A percentile compares a stretch with the other conserved stretches of the same genome.
phyloP scores from a whole-genome alignment of 2,113 vertebrate genomes.

The Ophiodon elongatus region DNA sequence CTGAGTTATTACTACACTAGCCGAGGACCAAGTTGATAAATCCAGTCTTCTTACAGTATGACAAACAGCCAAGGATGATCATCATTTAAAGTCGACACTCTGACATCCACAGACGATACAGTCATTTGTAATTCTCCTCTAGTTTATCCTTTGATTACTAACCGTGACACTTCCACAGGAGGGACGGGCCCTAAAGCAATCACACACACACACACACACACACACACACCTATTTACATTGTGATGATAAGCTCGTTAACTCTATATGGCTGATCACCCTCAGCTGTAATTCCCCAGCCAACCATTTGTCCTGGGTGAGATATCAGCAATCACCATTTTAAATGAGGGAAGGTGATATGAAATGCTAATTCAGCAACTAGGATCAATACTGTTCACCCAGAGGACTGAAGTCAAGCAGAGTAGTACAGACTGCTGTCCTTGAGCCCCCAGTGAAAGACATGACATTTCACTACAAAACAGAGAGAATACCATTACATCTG shows the following conservation, averaged over 20 bases:
- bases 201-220: slow-evolving; percentile 47
- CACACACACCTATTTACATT: slow-evolving; percentile 76
- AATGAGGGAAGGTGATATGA: slow-evolving; percentile 79
- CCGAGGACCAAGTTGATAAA: slow-evolving; percentile 13
- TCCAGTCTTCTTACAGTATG: slow-evolving; percentile 20
- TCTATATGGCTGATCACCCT: slow-evolving; percentile 74
- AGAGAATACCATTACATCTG: background rate
- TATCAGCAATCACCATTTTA: slow-evolving; percentile 81
- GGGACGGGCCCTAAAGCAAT: slow-evolving; percentile 65
- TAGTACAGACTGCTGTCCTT: slow-evolving; percentile 44
- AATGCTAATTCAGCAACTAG: slow-evolving; percentile 80
- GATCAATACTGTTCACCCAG: slow-evolving; percentile 73
- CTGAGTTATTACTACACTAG: background rate
- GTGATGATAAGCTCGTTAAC: slow-evolving; percentile 80
- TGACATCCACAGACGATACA: slow-evolving; percentile 34
- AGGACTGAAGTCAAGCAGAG: slow-evolving; percentile 49
- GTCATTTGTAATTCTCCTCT: slow-evolving; percentile 65
- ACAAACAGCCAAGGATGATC: slow-evolving; percentile 26
- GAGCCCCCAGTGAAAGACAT: slow-evolving; percentile 21
- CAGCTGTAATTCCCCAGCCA: slow-evolving; percentile 64
- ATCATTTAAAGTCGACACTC: slow-evolving; percentile 18
- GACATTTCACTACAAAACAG: slow-evolving; percentile 1
- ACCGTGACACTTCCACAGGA: slow-evolving; percentile 65
- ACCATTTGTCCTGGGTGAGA: slow-evolving; percentile 74
- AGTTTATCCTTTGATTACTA: slow-evolving; percentile 68